phyloP scores from a whole-genome alignment of 2,113 vertebrate genomes.

The Spea bombifrons region DNA sequence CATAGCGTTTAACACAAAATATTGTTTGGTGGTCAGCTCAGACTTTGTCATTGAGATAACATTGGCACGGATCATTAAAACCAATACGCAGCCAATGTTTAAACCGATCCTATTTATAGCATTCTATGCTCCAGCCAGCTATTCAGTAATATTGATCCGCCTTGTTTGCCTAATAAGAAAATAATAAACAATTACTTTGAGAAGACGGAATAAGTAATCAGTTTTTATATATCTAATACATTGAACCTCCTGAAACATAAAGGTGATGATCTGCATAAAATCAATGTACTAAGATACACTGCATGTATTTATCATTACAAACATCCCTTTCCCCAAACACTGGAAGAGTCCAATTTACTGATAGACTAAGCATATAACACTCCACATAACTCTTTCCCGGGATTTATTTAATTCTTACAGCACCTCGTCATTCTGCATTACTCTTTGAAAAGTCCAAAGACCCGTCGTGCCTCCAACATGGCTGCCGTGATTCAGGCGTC shows the following conservation, averaged over 20 bases:
- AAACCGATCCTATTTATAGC: constrained; percentile 96
- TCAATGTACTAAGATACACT: constrained; percentile 89
- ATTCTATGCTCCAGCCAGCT: constrained; percentile 90
- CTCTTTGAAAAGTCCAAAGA: too few species aligned
- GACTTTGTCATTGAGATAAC: constrained; percentile 89
- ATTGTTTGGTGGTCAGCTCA: constrained; percentile 40
- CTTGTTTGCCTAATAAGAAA: constrained; percentile 98
- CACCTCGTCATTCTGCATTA: too few species aligned
- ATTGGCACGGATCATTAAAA: constrained; percentile 91
- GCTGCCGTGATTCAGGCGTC: too few species aligned
- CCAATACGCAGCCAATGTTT: constrained; percentile 80
- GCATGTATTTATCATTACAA: constrained; percentile 78
- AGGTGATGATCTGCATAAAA: constrained; percentile 98
- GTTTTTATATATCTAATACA: constrained; percentile 94
- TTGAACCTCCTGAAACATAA: constrained; percentile 91
- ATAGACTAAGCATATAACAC: constrained; percentile 12
- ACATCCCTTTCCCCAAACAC: constrained; percentile 60
- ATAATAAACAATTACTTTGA: constrained; percentile 99
- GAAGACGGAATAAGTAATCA: constrained; percentile 90
- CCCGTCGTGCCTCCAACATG: too few species aligned
- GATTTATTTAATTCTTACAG: background rate
- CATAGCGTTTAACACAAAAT: too few species aligned
- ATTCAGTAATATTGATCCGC: constrained; percentile 95
- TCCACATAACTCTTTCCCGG: background rate
- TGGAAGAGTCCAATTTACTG: constrained; percentile 35